These are phyloP conservation scores for Lophotis ruficrista DNA, from an alignment of 2,113 vertebrate genomes.

Conservation along the genomic window DNA sequence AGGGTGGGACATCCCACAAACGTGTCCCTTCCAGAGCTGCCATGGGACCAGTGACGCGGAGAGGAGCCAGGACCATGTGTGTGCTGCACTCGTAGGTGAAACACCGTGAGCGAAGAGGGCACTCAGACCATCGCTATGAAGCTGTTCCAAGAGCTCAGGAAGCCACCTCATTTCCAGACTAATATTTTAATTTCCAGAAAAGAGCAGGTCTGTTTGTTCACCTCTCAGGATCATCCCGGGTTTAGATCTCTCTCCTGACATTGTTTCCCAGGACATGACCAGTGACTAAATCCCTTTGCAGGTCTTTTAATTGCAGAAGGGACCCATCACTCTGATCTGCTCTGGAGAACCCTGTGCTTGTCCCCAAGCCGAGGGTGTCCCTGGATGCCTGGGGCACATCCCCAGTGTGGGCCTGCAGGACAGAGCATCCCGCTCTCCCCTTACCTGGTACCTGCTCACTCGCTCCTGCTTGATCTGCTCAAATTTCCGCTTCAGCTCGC, in stretches of 20 bases:
- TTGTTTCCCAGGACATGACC: not conserved
- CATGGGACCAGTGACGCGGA: rapidly evolving
- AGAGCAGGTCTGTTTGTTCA: not conserved
- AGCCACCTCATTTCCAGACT: not conserved
- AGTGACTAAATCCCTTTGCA: rapidly evolving
- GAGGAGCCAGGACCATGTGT: rapidly evolving
- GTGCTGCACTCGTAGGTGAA: rapidly evolving
- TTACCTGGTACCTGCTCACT: slow-evolving; percentile 92
- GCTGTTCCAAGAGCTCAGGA: not conserved
- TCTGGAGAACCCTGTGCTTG: not conserved
- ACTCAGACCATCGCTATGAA: not conserved
- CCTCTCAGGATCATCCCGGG: not conserved
- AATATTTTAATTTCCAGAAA: not conserved
- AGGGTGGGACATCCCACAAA: not conserved
- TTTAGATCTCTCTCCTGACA: not conserved
- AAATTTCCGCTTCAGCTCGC: slow-evolving; percentile 90
- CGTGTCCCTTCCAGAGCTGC: not conserved
- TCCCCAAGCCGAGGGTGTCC: rapidly evolving
- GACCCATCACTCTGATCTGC: not conserved
- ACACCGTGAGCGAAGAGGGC: rapidly evolving
- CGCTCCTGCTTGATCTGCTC: slow-evolving; percentile 94
- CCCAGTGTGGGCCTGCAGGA: not conserved
- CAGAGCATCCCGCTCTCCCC: not conserved
- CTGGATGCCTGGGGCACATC: rapidly evolving
- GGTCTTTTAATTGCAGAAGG: not conserved